Evolutionary conservation across 2,113 vertebrate genomes (phyloP).

Genomic region (Albula goreensis): DNA sequence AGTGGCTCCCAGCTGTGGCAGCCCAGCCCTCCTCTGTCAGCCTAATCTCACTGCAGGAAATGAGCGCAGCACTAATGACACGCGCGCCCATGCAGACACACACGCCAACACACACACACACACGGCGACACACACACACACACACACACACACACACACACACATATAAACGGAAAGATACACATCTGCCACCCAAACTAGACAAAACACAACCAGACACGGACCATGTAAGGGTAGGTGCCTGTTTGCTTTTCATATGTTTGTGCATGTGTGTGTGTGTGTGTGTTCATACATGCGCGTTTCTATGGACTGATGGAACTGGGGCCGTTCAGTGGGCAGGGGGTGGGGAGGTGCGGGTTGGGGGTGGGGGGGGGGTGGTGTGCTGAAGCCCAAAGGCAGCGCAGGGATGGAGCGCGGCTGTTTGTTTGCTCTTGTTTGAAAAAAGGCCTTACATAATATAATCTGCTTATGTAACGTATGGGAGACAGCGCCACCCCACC

Average conservation of each 20-base stretch:
- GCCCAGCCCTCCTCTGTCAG: conserved; percentile 38
- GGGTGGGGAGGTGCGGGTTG: background rate
- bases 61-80: background rate
- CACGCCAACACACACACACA: background rate
- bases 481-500: conserved; percentile 30
- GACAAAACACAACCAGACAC: background rate
- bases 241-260: background rate
- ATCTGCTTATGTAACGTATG: conserved; percentile 66
- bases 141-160: background rate
- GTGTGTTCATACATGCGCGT: conserved; percentile 10
- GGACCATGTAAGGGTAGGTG: conserved; percentile 3
- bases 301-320: background rate
- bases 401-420: conserved; percentile 25
- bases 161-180: background rate
- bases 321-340: background rate
- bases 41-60: conserved; percentile 30
- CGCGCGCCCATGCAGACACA: background rate
- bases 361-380: background rate
- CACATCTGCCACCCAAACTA: background rate
- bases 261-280: conserved; percentile 20
- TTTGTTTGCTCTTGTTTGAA: conserved; percentile 46
- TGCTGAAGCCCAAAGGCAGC: conserved; percentile 16
- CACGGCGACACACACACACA: background rate
- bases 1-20: conserved; percentile 41
- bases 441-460: conserved; percentile 62